phyloP scores from a whole-genome alignment of 37 sponge, comb jelly and placozoan genomes.

The Lycopodina hypogea region DNA sequence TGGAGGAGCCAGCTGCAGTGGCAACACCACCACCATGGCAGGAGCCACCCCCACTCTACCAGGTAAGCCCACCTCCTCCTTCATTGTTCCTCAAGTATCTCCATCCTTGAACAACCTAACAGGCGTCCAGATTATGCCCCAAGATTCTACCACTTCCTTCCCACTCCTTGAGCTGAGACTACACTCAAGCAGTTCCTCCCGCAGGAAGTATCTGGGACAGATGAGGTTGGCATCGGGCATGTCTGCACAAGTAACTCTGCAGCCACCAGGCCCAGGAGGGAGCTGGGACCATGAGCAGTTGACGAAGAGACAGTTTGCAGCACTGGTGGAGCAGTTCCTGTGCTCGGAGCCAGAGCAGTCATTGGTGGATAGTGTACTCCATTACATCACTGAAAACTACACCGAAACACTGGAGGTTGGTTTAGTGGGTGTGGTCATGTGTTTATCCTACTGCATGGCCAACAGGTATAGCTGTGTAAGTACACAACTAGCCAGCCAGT shows the following conservation, averaged over 20 bases:
- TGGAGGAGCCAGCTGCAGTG: background rate
- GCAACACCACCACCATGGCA: background rate
- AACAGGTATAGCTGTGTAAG: too few relatives aligned
- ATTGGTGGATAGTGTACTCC: slow-evolving; percentile 4
- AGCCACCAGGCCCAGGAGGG: slow-evolving; percentile 57
- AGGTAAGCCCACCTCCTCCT: background rate
- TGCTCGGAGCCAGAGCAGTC: slow-evolving; percentile 14
- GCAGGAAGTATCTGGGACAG: background rate
- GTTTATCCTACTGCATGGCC: too few relatives aligned
- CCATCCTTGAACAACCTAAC: background rate
- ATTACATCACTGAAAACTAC: slow-evolving; percentile 46
- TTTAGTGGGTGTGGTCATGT: background rate
- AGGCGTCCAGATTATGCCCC: background rate
- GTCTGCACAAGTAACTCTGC: background rate
- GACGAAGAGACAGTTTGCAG: slow-evolving; percentile 51
- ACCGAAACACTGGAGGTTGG: slow-evolving; percentile 37
- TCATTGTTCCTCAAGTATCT: background rate
- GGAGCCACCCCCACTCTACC: background rate
- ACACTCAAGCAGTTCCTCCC: background rate
- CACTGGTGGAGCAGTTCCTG: slow-evolving; percentile 62
- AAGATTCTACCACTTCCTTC: background rate
- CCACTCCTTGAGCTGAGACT: slow-evolving; percentile 1
- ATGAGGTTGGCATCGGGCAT: slow-evolving; percentile 4
- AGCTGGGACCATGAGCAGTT: slow-evolving; percentile 50
- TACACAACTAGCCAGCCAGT: too few relatives aligned